Evolutionary conservation across 2,797 vertebrate species (phyloP).

Genomic region (Alosa sapidissima): DNA sequence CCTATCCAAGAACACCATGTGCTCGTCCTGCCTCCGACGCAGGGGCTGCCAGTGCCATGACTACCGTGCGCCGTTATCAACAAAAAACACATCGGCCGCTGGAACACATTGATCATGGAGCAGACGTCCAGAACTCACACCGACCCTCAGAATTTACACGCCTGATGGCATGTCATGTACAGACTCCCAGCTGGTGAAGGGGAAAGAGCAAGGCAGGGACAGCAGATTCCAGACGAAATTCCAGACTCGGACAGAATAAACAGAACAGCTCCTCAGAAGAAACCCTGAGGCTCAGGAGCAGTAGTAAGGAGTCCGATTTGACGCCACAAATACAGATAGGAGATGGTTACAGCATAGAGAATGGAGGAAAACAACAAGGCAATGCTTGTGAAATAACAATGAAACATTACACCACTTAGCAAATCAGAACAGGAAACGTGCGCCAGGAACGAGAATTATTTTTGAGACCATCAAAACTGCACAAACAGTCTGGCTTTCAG

Average conservation of each 20-base stretch:
- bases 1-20: constrained; percentile 9
- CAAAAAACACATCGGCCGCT: constrained; percentile 1
- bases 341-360: background rate
- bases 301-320: background rate
- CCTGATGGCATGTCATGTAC: background rate
- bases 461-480: background rate
- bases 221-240: constrained; percentile 30
- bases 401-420: background rate
- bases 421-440: background rate
- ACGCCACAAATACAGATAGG: background rate
- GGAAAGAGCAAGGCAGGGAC: background rate
- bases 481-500: background rate
- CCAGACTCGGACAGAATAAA: constrained; percentile 14
- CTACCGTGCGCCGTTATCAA: background rate
- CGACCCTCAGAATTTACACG: background rate
- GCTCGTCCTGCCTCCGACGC: background rate
- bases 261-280: constrained; percentile 22
- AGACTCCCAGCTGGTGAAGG: constrained; percentile 2
- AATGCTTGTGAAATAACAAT: background rate
- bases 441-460: background rate
- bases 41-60: background rate
- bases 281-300: background rate
- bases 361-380: background rate
- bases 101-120: constrained; percentile 25
- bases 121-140: constrained; percentile 11